A percentile compares a stretch with the other conserved stretches of the same genome.
Evolutionary conservation across 2,888 invertebrate species (phyloP).

Genomic region (Andrena camellia): DNA sequence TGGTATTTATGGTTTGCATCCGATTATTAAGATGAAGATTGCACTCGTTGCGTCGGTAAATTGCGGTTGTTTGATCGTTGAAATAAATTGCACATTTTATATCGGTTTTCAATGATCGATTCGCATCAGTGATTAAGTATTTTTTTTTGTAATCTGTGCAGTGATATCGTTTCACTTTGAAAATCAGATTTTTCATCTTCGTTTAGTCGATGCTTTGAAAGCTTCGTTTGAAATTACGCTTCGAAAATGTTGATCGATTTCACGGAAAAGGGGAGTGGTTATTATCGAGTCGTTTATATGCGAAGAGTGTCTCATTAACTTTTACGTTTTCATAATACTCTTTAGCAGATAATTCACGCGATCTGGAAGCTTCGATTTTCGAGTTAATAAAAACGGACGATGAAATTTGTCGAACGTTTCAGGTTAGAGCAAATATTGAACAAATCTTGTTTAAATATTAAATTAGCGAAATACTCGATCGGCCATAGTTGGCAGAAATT

Average conservation of each 20-base stretch:
- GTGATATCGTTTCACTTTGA: not conserved
- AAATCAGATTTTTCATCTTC: not conserved
- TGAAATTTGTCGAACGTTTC: not conserved
- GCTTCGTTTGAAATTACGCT: not conserved
- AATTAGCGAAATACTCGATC: not conserved
- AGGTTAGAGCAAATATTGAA: not conserved
- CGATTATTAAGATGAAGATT: not conserved
- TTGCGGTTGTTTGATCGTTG: not conserved
- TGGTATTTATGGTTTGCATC: not conserved
- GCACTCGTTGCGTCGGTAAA: not conserved
- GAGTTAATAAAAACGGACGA: slow-evolving; percentile 5
- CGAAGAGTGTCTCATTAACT: slow-evolving; percentile 23
- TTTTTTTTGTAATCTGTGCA: not conserved
- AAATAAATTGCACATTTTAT: not conserved
- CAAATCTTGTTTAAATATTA: not conserved
- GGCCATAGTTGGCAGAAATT: too few relatives aligned
- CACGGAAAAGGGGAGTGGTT: not conserved
- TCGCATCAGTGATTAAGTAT: not conserved
- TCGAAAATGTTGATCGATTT: not conserved
- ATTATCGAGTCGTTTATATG: slow-evolving; percentile 24
- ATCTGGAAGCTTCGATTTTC: slow-evolving; percentile 35
- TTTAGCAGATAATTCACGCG: slow-evolving; percentile 36
- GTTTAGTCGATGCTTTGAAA: not conserved
- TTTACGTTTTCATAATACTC: slow-evolving; percentile 33
- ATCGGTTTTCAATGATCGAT: not conserved